phyloP scores from a whole-genome alignment of 23 tunicate genomes.

The Styela clava region DNA sequence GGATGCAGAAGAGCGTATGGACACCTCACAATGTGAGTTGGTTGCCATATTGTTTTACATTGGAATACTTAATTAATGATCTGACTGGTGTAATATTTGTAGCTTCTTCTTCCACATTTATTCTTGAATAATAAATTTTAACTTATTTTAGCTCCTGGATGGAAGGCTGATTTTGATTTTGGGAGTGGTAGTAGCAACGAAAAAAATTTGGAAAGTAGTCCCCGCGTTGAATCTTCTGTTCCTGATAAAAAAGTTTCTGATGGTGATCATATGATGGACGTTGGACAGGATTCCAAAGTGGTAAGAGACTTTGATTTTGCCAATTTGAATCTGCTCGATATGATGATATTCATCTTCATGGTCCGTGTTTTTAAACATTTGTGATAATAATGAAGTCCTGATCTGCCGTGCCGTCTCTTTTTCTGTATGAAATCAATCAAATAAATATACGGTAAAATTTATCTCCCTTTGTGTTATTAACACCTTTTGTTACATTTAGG shows the following conservation, averaged over 20 bases:
- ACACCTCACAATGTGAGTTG: conserved; percentile 28
- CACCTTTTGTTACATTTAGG: too few species aligned
- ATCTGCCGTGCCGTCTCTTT: too few species aligned
- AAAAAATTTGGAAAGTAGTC: conserved; percentile 33
- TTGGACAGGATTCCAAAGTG: conserved; percentile 9
- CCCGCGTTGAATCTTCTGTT: conserved; percentile 18
- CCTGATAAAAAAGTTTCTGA: neutral
- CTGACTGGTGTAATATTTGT: neutral
- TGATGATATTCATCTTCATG: neutral
- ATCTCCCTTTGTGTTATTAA: too few species aligned
- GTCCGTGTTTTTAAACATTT: neutral
- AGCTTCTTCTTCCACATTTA: neutral
- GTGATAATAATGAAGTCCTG: neutral
- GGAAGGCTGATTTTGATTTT: conserved; percentile 29
- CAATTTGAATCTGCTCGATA: neutral
- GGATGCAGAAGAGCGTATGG: conserved; percentile 53
- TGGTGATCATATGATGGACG: conserved; percentile 19
- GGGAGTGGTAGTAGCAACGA: conserved; percentile 52
- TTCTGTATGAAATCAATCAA: too few species aligned
- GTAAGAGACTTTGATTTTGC: neutral
- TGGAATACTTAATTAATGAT: neutral
- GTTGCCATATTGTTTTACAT: conserved; percentile 9
- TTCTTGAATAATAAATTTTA: too few species aligned
- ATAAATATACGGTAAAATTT: too few species aligned
- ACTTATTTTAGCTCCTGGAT: conserved; percentile 10